Base-by-base conservation (phyloP, 1,140 invertebrate species). In the Polyergus mexicanus region DNA sequence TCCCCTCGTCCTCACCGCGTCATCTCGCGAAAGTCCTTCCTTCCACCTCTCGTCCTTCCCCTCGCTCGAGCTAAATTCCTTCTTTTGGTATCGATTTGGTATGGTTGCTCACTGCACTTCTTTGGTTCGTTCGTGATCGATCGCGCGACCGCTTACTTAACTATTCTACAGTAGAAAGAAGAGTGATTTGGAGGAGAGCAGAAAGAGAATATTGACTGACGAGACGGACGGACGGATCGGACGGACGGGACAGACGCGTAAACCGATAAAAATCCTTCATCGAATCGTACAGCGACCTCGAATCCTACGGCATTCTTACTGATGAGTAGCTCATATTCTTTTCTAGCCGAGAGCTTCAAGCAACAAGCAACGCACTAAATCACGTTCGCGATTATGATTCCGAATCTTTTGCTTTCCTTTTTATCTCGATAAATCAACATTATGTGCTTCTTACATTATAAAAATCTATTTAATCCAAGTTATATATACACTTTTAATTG, bases 31-130 rank as follows among this genome's bases (percentile, higher is more conserved):
- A 76, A 71, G 58, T 44, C 25, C 71, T 22, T 19, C 60, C 19
- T 41, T 66, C 56, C 80, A 44, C 58, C 38, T 38, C 74, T 35
- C 32, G 1, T 32, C 32, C 32, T 32, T 32, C 32, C 16, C 54
- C 51, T 35, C 62, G 13, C 72, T 47, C 75, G 35, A 54, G 44
- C 62, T 85, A 63, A 75, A 56, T 66, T 54, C 38, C 71, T 78
- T 77, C 76, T 90, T 90, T 90, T 90, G 86, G 89, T 90, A 90
- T 88, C 66, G 65, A 86, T 90, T 90, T 90, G 88, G 89, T 90
- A 88, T 90, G 81, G 89, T 90, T 90, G 76, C 71, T 63, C 85
- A 86, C 88, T 72, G 65, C 78, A 84, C 85, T 86, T 63, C 88
- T 90, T 78, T 84, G 76, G 76, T 90, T 72, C 65, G 74, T 84